Evolutionary conservation across 2,888 invertebrate species (phyloP).

Genomic region (Perdita meconis): DNA sequence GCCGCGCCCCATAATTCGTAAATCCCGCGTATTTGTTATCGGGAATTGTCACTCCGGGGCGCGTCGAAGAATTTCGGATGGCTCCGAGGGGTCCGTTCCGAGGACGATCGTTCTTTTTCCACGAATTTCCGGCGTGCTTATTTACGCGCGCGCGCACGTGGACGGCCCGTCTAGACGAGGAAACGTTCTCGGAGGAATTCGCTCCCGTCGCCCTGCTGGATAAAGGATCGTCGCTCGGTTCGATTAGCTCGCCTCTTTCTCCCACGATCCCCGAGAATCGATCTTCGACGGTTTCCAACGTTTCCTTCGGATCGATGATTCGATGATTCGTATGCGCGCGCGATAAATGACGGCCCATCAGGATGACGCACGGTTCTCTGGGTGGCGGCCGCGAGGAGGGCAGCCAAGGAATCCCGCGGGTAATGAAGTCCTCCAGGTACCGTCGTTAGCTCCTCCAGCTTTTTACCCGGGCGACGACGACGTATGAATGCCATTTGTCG

Average conservation of each 20-base stretch:
- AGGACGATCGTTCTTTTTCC: constrained; percentile 26
- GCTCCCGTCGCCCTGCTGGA: background rate
- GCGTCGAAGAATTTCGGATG: constrained; percentile 51
- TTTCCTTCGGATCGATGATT: background rate
- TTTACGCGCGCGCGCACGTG: constrained; percentile 41
- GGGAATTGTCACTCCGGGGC: constrained; percentile 62
- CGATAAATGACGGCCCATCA: constrained; percentile 44
- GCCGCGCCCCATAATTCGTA: constrained; percentile 64
- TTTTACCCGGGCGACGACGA: constrained; percentile 70
- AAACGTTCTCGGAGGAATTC: constrained; percentile 43
- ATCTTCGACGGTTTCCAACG: too few species aligned
- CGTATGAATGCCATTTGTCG: constrained; percentile 74
- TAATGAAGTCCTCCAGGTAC: constrained; percentile 77
- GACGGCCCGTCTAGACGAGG: constrained; percentile 23
- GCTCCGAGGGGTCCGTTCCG: constrained; percentile 17
- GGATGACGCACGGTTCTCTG: constrained; percentile 33
- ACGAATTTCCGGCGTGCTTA: constrained; percentile 57
- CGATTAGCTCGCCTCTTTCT: constrained; percentile 17
- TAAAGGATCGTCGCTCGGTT: constrained; percentile 21
- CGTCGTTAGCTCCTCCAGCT: constrained; percentile 75
- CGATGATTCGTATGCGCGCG: constrained; percentile 18
- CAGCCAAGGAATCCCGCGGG: constrained; percentile 60
- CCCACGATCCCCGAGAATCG: constrained; percentile 13
- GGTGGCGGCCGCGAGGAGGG: constrained; percentile 24
- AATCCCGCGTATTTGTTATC: constrained; percentile 66